phyloP scores from a whole-genome alignment of 2,113 vertebrate species.

The Desmodus rotundus region DNA sequence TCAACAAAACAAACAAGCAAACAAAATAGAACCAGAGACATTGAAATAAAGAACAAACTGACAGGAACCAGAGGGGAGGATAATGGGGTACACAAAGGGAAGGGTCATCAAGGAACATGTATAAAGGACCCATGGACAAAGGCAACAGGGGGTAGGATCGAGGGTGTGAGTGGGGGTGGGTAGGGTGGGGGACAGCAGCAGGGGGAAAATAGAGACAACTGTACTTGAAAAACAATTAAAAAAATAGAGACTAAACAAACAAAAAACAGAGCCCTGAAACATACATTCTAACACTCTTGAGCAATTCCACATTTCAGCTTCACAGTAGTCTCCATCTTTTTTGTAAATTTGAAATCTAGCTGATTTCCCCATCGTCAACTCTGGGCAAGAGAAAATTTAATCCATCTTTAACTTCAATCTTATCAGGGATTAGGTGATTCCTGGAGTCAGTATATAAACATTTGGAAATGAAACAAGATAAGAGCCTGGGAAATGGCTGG shows the following conservation, averaged over 20 bases:
- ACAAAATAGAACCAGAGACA: too few species aligned
- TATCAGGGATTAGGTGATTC: not conserved
- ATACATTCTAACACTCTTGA: not conserved
- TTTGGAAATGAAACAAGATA: not conserved
- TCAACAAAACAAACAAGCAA: too few species aligned
- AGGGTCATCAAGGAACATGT: too few species aligned
- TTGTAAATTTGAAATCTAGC: not conserved
- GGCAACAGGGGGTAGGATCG: too few species aligned
- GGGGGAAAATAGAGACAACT: too few species aligned
- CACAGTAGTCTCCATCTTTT: not conserved
- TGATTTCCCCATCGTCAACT: not conserved
- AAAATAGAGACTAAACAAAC: not conserved
- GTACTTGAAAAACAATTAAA: too few species aligned
- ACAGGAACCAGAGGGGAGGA: too few species aligned
- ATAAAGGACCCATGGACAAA: too few species aligned
- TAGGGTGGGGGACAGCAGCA: too few species aligned
- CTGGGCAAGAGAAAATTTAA: not conserved
- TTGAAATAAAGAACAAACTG: too few species aligned
- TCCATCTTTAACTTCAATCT: not conserved
- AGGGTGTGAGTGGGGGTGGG: too few species aligned
- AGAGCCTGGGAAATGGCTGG: not conserved
- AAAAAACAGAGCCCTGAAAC: not conserved
- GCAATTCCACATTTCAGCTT: not conserved
- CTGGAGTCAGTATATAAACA: not conserved
- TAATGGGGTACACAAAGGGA: too few species aligned